Conservation (phyloP, 2,113 vertebrate genomes). For the Chamaetylas fuelleborni region DNA sequence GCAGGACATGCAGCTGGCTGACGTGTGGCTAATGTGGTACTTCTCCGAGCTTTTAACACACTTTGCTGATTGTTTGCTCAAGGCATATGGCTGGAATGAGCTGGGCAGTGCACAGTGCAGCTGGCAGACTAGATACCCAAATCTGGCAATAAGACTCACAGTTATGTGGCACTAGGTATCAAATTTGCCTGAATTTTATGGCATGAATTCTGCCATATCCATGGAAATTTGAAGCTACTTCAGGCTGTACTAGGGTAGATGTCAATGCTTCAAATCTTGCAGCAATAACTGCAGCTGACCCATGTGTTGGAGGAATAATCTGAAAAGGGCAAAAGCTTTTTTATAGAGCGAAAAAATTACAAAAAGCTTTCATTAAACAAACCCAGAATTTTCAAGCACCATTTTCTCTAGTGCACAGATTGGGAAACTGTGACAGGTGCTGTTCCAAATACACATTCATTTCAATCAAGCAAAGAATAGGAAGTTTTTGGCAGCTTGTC, state of each 20-base stretch:
- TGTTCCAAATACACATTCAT: conserved; percentile 34
- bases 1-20: conserved; percentile 31
- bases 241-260: not conserved
- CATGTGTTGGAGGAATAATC: not conserved
- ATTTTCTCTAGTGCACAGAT: conserved; percentile 22
- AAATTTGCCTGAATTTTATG: conserved; percentile 14
- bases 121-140: conserved; percentile 41
- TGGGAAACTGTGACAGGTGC: conserved; percentile 41
- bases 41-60: conserved; percentile 41
- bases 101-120: conserved; percentile 52
- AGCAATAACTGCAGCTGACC: not conserved
- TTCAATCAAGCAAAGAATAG: conserved; percentile 42
- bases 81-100: conserved; percentile 61
- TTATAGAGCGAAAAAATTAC: not conserved
- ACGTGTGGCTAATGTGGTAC: conserved; percentile 31
- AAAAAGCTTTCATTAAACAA: conserved; percentile 21
- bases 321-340: not conserved
- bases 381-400: not conserved
- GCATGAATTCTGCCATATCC: not conserved
- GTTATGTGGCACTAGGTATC: conserved; percentile 11
- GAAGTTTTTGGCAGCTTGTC: not conserved
- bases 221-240: not conserved
- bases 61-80: conserved; percentile 59
- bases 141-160: conserved; percentile 21
- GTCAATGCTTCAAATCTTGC: not conserved